Base-by-base conservation (phyloP, 2,888 invertebrate genomes). In the Spodoptera picta region DNA sequence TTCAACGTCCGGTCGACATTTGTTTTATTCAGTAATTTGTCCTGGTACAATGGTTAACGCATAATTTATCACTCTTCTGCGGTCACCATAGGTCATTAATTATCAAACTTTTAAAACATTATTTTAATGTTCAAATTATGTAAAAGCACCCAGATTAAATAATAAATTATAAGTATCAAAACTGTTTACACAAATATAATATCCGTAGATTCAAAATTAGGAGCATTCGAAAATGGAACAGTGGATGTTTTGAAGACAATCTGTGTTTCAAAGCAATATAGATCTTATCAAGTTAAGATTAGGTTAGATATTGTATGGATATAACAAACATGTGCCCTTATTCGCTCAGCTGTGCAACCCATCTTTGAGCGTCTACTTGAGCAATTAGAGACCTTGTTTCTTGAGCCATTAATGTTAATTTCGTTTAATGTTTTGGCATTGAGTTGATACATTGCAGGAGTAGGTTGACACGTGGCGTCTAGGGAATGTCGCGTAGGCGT, bases 381-480 rank as follows among this genome's bases (percentile, higher is more conserved):
- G 77, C 86, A 86, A 90, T 88, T 88, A 88, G 78, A 76, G 73
- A 88, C 88, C 86, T 90, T 92, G 85, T 87, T 78, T n/a, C 69
- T 58, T 72, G 60, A 60, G 79, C 44, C 60, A 83, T 90, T 92
- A 90, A 91, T 75, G 84, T 87, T 89, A 88, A 86, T 87, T 87
- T 92, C 79, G 84, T 83, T 87, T 85, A 87, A 79, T 76, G 70
- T 69, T 69, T 69, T 64, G 65, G 81, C 82, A 84, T 86, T 73
- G 83, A 90, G 85, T 89, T 90, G 87, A 83, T 89, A 86, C 89
- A 81, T 90, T 90, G 83, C 79, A 83, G 75, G 82, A 75, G 76
- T 77, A 82, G 86, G 81, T 79, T 85, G 91, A 89, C 92, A 92
- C 91, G 92, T 92, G 92, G 89, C 88, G 85, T 87, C 83, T 84